Evolutionary conservation across 2,797 vertebrate species (phyloP).

Genomic region (Melanotaenia pygmaea): DNA sequence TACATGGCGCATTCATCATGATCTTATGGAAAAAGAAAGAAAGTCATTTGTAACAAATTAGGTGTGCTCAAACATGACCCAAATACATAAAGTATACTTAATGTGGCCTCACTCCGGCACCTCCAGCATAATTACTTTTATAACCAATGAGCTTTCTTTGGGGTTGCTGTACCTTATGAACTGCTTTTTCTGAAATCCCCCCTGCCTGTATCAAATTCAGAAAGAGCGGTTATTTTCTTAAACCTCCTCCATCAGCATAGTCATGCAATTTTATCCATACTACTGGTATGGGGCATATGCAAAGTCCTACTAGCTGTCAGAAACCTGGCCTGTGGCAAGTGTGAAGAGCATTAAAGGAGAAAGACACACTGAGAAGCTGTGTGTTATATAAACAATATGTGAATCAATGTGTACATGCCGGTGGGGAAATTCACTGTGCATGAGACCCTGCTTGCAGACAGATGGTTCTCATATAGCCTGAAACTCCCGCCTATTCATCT

Average conservation of each 20-base stretch:
- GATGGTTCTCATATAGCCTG: constrained; percentile 62
- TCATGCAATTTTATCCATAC: constrained; percentile 31
- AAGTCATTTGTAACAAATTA: constrained; percentile 80
- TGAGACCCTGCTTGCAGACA: constrained; percentile 53
- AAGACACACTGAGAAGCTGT: neutral
- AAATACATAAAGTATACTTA: constrained; percentile 86
- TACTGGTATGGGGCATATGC: constrained; percentile 5
- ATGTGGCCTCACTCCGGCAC: constrained; percentile 75
- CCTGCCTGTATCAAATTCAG: constrained; percentile 48
- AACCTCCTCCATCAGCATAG: constrained; percentile 27
- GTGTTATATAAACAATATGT: constrained; percentile 13
- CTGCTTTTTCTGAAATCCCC: constrained; percentile 15
- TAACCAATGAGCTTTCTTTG: constrained; percentile 63
- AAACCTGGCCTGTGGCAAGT: constrained; percentile 38
- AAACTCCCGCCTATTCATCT: constrained; percentile 60
- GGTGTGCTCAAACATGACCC: constrained; percentile 85
- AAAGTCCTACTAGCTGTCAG: constrained; percentile 35
- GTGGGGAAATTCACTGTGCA: constrained; percentile 20
- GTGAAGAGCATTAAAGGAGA: constrained; percentile 19
- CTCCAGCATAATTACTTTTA: constrained; percentile 75
- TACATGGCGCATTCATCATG: constrained; percentile 93
- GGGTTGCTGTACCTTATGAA: constrained; percentile 39
- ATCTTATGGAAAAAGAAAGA: constrained; percentile 85
- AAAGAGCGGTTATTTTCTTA: constrained; percentile 24
- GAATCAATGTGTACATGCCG: constrained; percentile 25